Percentiles rank a stretch among this genome's conserved stretches.
Conservation (phyloP, 2,797 vertebrate genomes). For the Melanotaenia nigrans region DNA sequence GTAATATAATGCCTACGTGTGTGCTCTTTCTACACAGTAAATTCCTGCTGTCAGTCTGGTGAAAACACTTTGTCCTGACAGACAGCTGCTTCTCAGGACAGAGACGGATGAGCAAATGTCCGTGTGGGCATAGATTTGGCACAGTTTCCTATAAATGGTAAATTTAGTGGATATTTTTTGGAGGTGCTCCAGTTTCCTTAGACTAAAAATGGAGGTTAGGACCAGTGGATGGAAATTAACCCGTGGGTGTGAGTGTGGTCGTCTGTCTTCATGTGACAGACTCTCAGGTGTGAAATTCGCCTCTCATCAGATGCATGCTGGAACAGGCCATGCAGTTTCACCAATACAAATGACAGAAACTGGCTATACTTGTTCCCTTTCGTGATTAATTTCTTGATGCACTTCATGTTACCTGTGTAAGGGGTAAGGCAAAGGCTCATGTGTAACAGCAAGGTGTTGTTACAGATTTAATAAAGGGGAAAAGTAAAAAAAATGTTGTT, state of each 20-base stretch:
- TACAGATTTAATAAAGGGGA: slow-evolving; percentile 20
- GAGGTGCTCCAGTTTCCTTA: slow-evolving; percentile 5
- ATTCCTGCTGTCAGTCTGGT: slow-evolving; percentile 10
- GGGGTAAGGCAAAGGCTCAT: background rate
- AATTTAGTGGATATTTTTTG: background rate
- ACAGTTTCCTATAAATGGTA: background rate
- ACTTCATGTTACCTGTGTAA: slow-evolving; percentile 18
- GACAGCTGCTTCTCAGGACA: slow-evolving; percentile 1
- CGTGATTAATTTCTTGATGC: slow-evolving; percentile 35
- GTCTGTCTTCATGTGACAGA: slow-evolving; percentile 33
- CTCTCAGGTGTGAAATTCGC: slow-evolving; percentile 7
- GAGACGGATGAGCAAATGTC: background rate
- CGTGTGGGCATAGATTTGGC: background rate
- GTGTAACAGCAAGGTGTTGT: background rate
- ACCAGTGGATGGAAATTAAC: slow-evolving; percentile 31
- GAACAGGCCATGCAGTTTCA: slow-evolving; percentile 16
- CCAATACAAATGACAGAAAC: slow-evolving; percentile 37
- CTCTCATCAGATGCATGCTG: slow-evolving; percentile 15
- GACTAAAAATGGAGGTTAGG: slow-evolving; percentile 5
- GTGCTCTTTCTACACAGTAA: slow-evolving; percentile 1
- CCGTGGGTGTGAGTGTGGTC: slow-evolving; percentile 31
- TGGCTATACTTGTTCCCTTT: slow-evolving; percentile 33
- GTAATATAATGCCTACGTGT: background rate
- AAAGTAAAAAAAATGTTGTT: background rate
- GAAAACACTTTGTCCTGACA: slow-evolving; percentile 1